These are phyloP conservation scores for Tortricodes alternella DNA, from an alignment of 2,888 invertebrate species.

Conservation along the genomic window DNA sequence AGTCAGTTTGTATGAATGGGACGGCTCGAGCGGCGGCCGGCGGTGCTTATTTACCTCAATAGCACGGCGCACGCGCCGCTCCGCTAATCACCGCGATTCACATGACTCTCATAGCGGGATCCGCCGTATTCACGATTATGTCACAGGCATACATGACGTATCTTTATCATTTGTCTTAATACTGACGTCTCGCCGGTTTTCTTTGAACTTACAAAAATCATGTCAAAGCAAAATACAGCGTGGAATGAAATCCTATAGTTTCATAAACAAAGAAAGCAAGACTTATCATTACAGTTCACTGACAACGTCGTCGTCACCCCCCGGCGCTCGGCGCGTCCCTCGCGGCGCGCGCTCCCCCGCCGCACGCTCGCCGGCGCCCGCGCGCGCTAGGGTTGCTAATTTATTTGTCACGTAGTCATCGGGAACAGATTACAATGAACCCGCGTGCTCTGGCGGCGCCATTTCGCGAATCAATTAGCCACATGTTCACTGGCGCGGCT, in stretches of 20 bases:
- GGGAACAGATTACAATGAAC: slow-evolving; percentile 6
- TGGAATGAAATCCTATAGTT: background rate
- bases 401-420: slow-evolving; percentile 24
- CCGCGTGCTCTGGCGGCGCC: background rate
- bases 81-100: too few species aligned
- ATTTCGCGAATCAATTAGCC: slow-evolving; percentile 20
- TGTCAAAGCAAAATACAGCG: background rate
- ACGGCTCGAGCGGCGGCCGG: background rate
- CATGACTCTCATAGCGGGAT: too few species aligned
- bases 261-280: background rate
- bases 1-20: background rate
- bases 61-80: background rate
- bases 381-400: slow-evolving; percentile 9
- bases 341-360: background rate
- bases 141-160: too few species aligned
- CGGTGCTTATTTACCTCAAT: background rate
- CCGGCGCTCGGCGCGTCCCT: slow-evolving; percentile 5
- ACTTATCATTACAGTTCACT: slow-evolving; percentile 17
- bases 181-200: too few species aligned
- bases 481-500: slow-evolving; percentile 9
- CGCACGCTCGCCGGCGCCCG: background rate
- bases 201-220: too few species aligned
- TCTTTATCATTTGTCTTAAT: too few species aligned
- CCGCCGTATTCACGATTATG: too few species aligned
- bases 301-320: slow-evolving; percentile 8